phyloP scores from a whole-genome alignment of 2,888 invertebrate genomes.

The Caenorhabditis macrosperma region DNA sequence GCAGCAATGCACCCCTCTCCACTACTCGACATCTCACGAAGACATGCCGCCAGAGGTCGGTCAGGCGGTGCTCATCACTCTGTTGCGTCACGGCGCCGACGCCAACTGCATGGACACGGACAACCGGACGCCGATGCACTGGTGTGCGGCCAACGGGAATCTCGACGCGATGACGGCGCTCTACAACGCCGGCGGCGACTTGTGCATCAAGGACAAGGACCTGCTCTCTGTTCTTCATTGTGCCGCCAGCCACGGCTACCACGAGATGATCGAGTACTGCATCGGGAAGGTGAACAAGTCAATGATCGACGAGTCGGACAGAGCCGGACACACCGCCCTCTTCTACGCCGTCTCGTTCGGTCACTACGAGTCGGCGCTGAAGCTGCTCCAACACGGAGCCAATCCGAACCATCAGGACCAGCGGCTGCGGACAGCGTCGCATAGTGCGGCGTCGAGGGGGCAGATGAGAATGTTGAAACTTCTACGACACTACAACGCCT shows the following conservation, averaged over 20 bases:
- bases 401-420: conserved; percentile 89
- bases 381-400: conserved; percentile 91
- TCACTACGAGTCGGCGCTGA: conserved; percentile 92
- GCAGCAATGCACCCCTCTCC: conserved; percentile 95
- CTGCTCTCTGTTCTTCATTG: conserved; percentile 96
- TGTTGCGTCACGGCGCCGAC: conserved; percentile 84
- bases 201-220: conserved; percentile 91
- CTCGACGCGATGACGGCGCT: conserved; percentile 92
- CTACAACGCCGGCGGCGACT: conserved; percentile 89
- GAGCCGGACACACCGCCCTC: conserved; percentile 83
- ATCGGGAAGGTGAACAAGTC: conserved; percentile 42
- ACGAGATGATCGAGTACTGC: conserved; percentile 83
- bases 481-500: conserved; percentile 87
- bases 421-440: conserved; percentile 75
- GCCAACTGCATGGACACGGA: conserved; percentile 93
- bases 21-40: conserved; percentile 93
- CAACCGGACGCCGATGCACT: conserved; percentile 92
- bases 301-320: conserved; percentile 61
- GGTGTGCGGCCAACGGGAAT: conserved; percentile 98
- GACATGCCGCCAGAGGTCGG: conserved; percentile 68
- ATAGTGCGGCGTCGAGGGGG: conserved; percentile 82
- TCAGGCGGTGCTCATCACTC: conserved; percentile 69
- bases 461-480: conserved; percentile 91
- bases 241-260: conserved; percentile 95
- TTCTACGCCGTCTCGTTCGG: conserved; percentile 97